These are phyloP conservation scores for Drosophila sproati DNA, from an alignment of 1,140 invertebrate species.

Conservation along the genomic window DNA sequence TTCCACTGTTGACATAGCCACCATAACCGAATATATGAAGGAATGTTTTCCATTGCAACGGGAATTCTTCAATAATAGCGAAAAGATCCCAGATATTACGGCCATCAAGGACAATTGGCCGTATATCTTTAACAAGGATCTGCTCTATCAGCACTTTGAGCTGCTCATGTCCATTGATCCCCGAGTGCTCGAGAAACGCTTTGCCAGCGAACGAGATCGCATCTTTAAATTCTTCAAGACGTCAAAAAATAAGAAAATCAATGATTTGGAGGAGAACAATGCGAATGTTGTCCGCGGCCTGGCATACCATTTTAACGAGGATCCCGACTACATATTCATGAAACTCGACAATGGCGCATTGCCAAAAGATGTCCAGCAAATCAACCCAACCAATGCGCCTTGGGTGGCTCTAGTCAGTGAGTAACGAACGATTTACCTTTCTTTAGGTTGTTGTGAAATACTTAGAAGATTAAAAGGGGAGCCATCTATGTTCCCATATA, in stretches of 20 bases:
- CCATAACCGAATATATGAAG: conserved; percentile 69
- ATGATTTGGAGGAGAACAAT: conserved; percentile 59
- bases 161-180: conserved; percentile 77
- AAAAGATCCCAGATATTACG: conserved; percentile 72
- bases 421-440: conserved; percentile 18
- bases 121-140: conserved; percentile 68
- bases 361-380: conserved; percentile 62
- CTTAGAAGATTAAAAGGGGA: no score
- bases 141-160: conserved; percentile 72
- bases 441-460: no score
- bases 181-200: conserved; percentile 56
- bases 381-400: conserved; percentile 72
- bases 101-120: conserved; percentile 75
- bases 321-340: conserved; percentile 74
- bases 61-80: conserved; percentile 70
- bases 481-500: no score
- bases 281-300: conserved; percentile 65
- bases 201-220: conserved; percentile 57
- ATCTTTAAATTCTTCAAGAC: conserved; percentile 70
- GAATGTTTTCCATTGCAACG: conserved; percentile 75
- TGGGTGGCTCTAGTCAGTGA: conserved; percentile 79
- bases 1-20: conserved; percentile 45
- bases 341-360: conserved; percentile 57
- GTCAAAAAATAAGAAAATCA: conserved; percentile 72
- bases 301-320: conserved; percentile 73